These are phyloP conservation scores for Pituophis catenifer DNA, from an alignment of 2,113 vertebrate species.

Conservation along the genomic window DNA sequence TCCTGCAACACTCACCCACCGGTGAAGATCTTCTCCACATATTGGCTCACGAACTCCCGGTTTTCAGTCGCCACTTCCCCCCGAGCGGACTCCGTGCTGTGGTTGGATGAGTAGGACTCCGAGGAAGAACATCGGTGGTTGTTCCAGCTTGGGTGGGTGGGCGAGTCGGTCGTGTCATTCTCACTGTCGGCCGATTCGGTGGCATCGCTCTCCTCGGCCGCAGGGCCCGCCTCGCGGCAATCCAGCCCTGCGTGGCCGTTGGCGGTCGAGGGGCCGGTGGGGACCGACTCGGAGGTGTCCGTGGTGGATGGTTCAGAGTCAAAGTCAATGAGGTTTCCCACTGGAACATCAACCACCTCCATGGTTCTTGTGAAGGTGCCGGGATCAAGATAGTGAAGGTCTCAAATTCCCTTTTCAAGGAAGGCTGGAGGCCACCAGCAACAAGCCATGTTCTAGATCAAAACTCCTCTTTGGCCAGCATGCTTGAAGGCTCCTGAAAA, in stretches of 20 bases:
- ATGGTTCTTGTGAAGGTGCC: slow-evolving; percentile 50
- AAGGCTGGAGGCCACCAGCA: neutral
- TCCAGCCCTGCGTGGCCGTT: slow-evolving; percentile 26
- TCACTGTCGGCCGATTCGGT: slow-evolving; percentile 94
- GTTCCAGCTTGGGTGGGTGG: slow-evolving; percentile 68
- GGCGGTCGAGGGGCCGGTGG: slow-evolving; percentile 8
- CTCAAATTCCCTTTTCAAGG: rapidly evolving
- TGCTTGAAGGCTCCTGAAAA: neutral
- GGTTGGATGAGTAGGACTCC: slow-evolving; percentile 82
- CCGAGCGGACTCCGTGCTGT: slow-evolving; percentile 76
- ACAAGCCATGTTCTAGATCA: neutral
- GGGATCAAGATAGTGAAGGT: rapidly evolving
- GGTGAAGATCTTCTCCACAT: slow-evolving; percentile 90
- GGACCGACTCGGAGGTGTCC: neutral
- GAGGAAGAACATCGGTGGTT: slow-evolving; percentile 76
- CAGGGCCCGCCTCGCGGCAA: slow-evolving; percentile 28
- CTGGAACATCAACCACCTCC: slow-evolving; percentile 75
- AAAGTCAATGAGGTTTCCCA: slow-evolving; percentile 85
- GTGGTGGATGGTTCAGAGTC: slow-evolving; percentile 59
- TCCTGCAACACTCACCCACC: slow-evolving; percentile 80
- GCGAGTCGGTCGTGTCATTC: slow-evolving; percentile 78
- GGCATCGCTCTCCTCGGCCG: slow-evolving; percentile 79
- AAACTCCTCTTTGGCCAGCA: neutral
- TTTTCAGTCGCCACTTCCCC: slow-evolving; percentile 69
- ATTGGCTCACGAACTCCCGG: slow-evolving; percentile 84